A percentile compares a stretch with the other conserved stretches of the same genome.
phyloP scores from a whole-genome alignment of 1,140 invertebrate species.

The Cydia fagiglandana region DNA sequence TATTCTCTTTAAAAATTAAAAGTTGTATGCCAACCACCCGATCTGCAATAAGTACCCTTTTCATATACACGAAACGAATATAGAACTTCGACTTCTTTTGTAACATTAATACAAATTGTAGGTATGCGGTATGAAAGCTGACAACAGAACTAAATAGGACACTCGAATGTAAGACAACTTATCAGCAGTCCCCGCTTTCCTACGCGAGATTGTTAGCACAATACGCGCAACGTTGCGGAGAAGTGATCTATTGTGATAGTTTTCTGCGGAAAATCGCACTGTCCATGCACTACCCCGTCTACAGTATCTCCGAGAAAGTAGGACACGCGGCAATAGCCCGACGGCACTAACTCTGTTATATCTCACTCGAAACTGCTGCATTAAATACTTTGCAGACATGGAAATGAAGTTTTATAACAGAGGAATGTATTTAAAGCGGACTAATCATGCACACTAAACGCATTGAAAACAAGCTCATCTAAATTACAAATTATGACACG shows the following conservation, averaged over 20 bases:
- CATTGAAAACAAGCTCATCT: not conserved
- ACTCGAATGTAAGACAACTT: conserved; percentile 15
- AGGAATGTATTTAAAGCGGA: not conserved
- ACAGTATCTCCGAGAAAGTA: conserved; percentile 29
- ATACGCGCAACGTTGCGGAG: conserved; percentile 20
- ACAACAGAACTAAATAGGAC: conserved; percentile 14
- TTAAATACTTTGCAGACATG: not conserved
- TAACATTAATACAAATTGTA: not conserved
- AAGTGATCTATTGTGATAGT: conserved; percentile 31
- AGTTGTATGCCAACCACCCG: not conserved
- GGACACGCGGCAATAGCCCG: conserved; percentile 11
- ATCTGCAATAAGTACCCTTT: not conserved
- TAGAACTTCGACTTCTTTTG: not conserved
- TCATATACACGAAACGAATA: not conserved
- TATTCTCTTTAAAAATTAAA: not conserved
- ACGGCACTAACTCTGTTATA: conserved; percentile 1
- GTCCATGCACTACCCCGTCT: conserved; percentile 22
- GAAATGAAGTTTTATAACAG: not conserved
- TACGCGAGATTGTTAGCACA: conserved; percentile 12
- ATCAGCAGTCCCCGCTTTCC: conserved; percentile 16
- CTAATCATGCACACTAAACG: conserved; percentile 6
- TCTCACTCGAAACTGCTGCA: conserved; percentile 5
- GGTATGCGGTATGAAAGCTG: not conserved
- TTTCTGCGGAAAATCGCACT: conserved; percentile 30
- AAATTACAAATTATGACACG: conserved; percentile 17